Evolutionary conservation across 2,113 vertebrate species (phyloP).

Genomic region (Mola mola): DNA sequence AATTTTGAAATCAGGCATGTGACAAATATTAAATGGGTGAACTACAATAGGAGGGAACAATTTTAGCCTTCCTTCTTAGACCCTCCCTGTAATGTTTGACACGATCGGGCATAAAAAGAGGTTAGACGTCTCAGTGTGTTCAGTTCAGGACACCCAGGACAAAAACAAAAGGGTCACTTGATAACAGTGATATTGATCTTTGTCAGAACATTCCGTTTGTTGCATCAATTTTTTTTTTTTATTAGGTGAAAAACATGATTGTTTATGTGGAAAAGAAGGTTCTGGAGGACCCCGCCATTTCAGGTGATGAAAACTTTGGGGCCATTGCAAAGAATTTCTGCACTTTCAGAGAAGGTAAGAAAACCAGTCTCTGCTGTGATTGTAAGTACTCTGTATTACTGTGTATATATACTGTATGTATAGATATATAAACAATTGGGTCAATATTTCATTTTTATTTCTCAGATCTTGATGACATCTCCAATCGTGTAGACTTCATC

Average conservation of each 20-base stretch:
- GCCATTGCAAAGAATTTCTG: slow-evolving; percentile 93
- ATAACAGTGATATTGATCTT: no score
- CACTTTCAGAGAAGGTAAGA: slow-evolving; percentile 93
- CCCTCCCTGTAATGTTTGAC: no score
- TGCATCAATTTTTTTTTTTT: not conserved
- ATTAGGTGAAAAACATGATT: slow-evolving; percentile 91
- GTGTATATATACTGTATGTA: not conserved
- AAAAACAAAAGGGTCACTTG: no score
- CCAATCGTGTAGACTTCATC: slow-evolving; percentile 84
- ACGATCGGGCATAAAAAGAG: no score
- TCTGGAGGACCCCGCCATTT: slow-evolving; percentile 91
- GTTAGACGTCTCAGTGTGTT: no score
- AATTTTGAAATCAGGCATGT: no score
- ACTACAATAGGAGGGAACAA: no score
- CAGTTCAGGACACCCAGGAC: no score
- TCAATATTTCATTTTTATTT: not conserved
- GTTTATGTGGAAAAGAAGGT: slow-evolving; percentile 97
- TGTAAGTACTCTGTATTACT: no score
- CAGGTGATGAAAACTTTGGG: slow-evolving; percentile 89
- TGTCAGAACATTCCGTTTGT: not conserved
- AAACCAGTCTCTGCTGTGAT: not conserved
- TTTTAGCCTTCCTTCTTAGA: no score
- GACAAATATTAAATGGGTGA: no score
- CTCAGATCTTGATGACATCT: slow-evolving; percentile 88
- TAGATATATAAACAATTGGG: not conserved